phyloP scores from a whole-genome alignment of 2,888 invertebrate species.

The Autographa pulchrina region DNA sequence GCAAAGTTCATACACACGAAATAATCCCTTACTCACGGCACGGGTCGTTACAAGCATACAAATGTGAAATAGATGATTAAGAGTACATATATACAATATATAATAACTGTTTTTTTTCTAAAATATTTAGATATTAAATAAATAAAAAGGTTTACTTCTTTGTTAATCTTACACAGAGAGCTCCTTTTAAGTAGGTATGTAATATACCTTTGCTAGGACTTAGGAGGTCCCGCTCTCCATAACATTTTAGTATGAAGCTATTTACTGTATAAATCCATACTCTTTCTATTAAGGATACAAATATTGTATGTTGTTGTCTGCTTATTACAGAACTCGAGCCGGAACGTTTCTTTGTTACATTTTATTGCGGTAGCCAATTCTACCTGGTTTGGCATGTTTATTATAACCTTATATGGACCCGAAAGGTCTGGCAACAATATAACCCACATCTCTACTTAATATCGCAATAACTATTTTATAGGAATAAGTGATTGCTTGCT shows the following conservation, averaged over 20 bases:
- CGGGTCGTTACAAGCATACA: neutral
- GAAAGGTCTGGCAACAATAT: conserved; percentile 51
- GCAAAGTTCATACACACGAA: neutral
- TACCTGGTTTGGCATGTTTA: conserved; percentile 49
- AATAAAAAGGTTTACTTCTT: too few relatives aligned
- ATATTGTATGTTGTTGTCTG: neutral
- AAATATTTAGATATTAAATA: too few relatives aligned
- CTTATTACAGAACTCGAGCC: neutral
- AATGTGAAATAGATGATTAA: neutral
- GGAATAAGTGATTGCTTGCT: neutral
- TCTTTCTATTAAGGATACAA: neutral
- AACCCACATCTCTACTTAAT: conserved; percentile 28
- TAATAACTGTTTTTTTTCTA: too few relatives aligned
- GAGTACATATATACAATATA: too few relatives aligned
- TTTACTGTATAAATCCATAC: neutral
- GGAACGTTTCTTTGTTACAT: conserved; percentile 43
- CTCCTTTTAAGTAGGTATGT: too few relatives aligned
- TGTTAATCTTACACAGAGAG: too few relatives aligned
- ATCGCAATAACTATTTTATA: conserved; percentile 5
- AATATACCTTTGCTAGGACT: too few relatives aligned
- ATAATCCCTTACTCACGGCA: neutral
- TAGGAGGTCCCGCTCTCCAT: too few relatives aligned
- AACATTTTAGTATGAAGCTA: neutral
- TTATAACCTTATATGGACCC: conserved; percentile 51
- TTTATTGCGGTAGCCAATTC: conserved; percentile 45